Conservation (phyloP, 2,797 vertebrate genomes). For the Hippopotamyrus pictus region DNA sequence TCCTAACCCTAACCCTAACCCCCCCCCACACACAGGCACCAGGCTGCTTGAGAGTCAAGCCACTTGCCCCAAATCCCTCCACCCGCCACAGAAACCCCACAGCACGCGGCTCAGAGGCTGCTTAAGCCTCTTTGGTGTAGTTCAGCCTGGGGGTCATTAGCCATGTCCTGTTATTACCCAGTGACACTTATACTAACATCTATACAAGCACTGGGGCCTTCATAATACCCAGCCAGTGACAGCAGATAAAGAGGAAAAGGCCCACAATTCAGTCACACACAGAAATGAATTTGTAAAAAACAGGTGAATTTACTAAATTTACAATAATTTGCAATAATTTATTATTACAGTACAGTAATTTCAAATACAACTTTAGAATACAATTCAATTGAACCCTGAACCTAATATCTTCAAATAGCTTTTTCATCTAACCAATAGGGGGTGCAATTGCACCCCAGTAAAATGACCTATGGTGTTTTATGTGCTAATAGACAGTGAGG, state of each 20-base stretch:
- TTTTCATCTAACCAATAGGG: background rate
- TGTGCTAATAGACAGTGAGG: background rate
- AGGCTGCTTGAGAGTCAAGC: conserved; percentile 3
- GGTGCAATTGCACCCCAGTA: background rate
- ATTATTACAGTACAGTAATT: background rate
- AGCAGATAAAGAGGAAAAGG: background rate
- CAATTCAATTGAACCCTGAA: background rate
- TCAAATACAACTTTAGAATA: background rate
- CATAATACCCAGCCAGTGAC: background rate
- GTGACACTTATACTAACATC: background rate
- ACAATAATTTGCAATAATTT: background rate
- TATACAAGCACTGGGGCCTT: background rate
- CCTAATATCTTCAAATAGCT: background rate
- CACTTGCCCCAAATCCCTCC: conserved; percentile 27
- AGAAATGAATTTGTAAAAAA: background rate
- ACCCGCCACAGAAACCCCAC: conserved; percentile 26
- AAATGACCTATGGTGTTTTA: background rate
- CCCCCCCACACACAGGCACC: background rate
- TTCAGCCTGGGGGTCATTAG: background rate
- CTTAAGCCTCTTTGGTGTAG: conserved; percentile 54
- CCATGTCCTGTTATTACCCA: background rate
- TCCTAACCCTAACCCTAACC: background rate
- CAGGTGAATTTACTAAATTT: background rate
- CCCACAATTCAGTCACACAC: background rate
- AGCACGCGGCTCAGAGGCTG: conserved; percentile 34